These are phyloP conservation scores for Chloroclysta siterata DNA, from an alignment of 2,888 invertebrate species.

Conservation along the genomic window DNA sequence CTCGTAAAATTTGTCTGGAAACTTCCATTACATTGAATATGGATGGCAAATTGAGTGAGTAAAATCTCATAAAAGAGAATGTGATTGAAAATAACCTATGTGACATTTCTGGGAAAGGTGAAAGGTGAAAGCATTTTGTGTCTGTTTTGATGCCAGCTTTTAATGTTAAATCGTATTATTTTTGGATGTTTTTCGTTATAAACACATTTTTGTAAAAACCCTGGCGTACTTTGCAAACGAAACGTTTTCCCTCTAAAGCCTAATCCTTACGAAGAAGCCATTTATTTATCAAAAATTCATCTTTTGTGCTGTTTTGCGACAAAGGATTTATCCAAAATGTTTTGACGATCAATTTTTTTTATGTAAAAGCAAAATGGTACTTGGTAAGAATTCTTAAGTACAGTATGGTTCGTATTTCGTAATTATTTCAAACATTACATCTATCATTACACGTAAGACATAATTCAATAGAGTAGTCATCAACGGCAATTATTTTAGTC, in stretches of 20 bases:
- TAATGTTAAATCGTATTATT: not conserved
- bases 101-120: not conserved
- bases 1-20: slow-evolving; percentile 4
- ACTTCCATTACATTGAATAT: slow-evolving; percentile 3
- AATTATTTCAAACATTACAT: too few species aligned
- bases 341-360: slow-evolving; percentile 12
- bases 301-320: slow-evolving; percentile 13
- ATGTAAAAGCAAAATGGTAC: slow-evolving; percentile 3
- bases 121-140: not conserved
- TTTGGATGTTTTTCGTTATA: not conserved
- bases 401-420: too few species aligned
- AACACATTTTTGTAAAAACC: not conserved
- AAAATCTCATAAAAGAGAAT: not conserved
- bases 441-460: too few species aligned
- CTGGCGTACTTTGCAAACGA: not conserved
- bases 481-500: too few species aligned
- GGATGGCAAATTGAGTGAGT: slow-evolving; percentile 3
- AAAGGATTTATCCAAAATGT: slow-evolving; percentile 11
- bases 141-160: not conserved
- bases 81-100: not conserved
- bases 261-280: slow-evolving; percentile 12
- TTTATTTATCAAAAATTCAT: slow-evolving; percentile 20
- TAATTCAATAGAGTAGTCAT: too few species aligned
- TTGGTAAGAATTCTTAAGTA: slow-evolving; percentile 10
- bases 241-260: slow-evolving; percentile 5